These are phyloP conservation scores for Pangasius djambal DNA, from an alignment of 2,797 vertebrate genomes.

Conservation along the genomic window DNA sequence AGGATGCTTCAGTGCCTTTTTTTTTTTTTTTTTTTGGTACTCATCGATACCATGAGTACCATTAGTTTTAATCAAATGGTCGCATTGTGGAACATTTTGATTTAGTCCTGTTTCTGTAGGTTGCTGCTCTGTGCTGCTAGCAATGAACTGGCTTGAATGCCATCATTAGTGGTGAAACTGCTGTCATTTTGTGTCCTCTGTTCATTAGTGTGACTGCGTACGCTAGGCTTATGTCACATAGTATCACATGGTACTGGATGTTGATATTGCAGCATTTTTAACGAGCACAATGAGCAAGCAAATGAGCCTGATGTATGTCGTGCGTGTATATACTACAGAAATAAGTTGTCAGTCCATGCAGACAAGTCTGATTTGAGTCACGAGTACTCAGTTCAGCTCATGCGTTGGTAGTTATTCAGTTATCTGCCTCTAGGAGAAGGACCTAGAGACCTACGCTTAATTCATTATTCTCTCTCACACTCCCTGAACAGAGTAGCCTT, in stretches of 20 bases:
- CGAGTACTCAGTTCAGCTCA: neutral
- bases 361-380: neutral
- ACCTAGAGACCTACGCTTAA: neutral
- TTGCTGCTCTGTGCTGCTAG: neutral
- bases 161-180: neutral
- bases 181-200: neutral
- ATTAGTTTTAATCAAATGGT: neutral
- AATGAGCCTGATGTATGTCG: neutral
- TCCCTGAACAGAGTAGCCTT: neutral
- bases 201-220: neutral
- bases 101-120: neutral
- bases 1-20: neutral
- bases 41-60: neutral
- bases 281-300: neutral
- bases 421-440: neutral
- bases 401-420: neutral
- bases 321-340: neutral
- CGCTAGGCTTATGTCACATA: too few relatives aligned
- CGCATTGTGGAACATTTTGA: neutral
- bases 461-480: too few relatives aligned
- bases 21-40: neutral
- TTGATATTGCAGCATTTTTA: neutral
- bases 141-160: neutral
- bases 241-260: neutral
- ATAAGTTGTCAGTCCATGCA: too few relatives aligned